Percentiles rank a stretch among this genome's conserved stretches.
These are phyloP conservation scores for Eilema caniola DNA, from an alignment of 2,888 invertebrate genomes.

Conservation along the genomic window DNA sequence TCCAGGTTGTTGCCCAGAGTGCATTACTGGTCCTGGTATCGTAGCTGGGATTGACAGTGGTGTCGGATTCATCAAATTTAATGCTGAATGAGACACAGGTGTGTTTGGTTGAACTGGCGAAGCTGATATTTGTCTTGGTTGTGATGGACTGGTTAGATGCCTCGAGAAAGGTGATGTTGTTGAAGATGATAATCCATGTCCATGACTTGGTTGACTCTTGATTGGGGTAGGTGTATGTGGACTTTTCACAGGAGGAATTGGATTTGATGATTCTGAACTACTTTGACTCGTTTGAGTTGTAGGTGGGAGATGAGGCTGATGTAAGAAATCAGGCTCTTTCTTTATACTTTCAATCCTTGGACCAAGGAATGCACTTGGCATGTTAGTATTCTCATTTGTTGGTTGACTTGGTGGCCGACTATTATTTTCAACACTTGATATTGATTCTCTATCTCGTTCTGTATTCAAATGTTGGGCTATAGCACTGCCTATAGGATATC, in stretches of 20 bases:
- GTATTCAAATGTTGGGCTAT: slow-evolving; percentile 82
- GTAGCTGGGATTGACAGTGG: slow-evolving; percentile 88
- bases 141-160: slow-evolving; percentile 83
- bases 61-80: slow-evolving; percentile 88
- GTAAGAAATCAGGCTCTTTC: slow-evolving; percentile 90
- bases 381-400: slow-evolving; percentile 79
- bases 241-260: slow-evolving; percentile 86
- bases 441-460: slow-evolving; percentile 82
- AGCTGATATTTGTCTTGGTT: slow-evolving; percentile 81
- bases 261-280: slow-evolving; percentile 76
- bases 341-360: slow-evolving; percentile 91
- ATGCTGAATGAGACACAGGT: slow-evolving; percentile 87
- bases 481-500: slow-evolving; percentile 88
- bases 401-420: slow-evolving; percentile 83
- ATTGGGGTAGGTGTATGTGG: slow-evolving; percentile 85
- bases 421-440: slow-evolving; percentile 81
- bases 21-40: slow-evolving; percentile 90
- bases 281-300: slow-evolving; percentile 80
- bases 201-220: slow-evolving; percentile 80
- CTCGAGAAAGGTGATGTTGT: slow-evolving; percentile 84
- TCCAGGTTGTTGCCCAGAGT: slow-evolving; percentile 91
- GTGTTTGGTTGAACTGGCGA: slow-evolving; percentile 81
- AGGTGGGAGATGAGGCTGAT: slow-evolving; percentile 83
- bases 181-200: slow-evolving; percentile 76
- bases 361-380: slow-evolving; percentile 87